phyloP scores from a whole-genome alignment of 2,113 vertebrate species.

The Stomatorhinus ivindoensis region DNA sequence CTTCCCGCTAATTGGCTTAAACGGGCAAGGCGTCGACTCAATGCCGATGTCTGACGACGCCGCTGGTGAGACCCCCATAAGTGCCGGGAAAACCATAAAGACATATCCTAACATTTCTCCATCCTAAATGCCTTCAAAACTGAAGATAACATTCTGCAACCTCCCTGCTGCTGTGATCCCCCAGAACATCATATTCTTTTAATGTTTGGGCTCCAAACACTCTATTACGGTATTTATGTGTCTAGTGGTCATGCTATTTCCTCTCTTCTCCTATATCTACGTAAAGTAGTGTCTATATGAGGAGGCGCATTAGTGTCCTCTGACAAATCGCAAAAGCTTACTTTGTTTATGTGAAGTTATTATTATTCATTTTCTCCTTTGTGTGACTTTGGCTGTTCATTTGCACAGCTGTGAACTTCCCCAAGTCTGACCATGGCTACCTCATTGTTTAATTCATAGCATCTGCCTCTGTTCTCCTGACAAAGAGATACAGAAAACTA shows the following conservation, averaged over 20 bases:
- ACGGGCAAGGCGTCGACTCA: slow-evolving; percentile 14
- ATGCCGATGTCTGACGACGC: background rate
- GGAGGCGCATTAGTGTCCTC: background rate
- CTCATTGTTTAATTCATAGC: background rate
- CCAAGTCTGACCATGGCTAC: background rate
- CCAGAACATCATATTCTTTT: background rate
- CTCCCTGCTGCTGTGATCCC: background rate
- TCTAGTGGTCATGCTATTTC: background rate
- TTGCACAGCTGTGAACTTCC: background rate
- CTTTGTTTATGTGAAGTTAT: background rate
- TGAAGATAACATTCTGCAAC: background rate
- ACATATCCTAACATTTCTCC: background rate
- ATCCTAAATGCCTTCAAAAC: background rate
- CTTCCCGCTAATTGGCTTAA: slow-evolving; percentile 59
- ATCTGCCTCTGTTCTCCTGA: background rate
- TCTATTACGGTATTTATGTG: background rate
- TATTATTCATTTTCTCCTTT: background rate
- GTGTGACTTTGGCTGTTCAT: background rate
- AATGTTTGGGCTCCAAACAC: background rate
- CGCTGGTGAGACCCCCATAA: background rate
- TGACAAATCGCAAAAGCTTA: background rate
- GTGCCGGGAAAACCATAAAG: background rate
- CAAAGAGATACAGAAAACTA: background rate
- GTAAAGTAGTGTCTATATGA: background rate
- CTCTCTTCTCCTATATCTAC: background rate